Base-by-base conservation (phyloP, 1,140 invertebrate genomes). In the Listronotus bonariensis region DNA sequence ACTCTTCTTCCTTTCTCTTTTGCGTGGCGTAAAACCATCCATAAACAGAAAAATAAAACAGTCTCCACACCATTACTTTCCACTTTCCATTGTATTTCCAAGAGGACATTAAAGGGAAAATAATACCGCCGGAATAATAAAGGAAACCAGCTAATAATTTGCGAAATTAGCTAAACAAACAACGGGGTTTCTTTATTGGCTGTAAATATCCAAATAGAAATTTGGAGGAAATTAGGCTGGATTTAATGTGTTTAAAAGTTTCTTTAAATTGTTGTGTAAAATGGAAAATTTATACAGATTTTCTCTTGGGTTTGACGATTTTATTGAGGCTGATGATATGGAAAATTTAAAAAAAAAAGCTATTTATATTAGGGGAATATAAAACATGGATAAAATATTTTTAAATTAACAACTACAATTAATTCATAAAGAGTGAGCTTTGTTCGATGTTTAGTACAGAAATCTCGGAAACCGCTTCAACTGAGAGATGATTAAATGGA, bases 1-100 rank as follows among this genome's bases (percentile, higher is more conserved):
- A 43, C 38, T 55, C 43, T 41, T 51, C 9, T 18, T 43, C 20
- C 26, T 62, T 62, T 49, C 20, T 52, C 32, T 54, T 53, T 63
- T 55, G 11, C 51, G 31, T 32, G 18, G 9, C n/a, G 51, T 9
- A 18, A 20, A 55, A 48, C 51, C 34, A 32, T 9, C 60, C 51
- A 51, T 63, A 53, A 63, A 55, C 60, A 55, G 20, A 51, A 46
- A 63, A 63, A 63, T 63, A 63, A 63, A 63, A 62, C 49, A 63
- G 49, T 63, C 60, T 46, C 52, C 60, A 63, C 54, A 63, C 60
- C 60, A 63, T 63, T 63, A 63, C 52, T 55, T 63, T 63, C 60
- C 60, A 63, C 51, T 63, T 53, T 63, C 36, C 17, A 63, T 63
- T 63, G 52, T 63, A 55, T 45, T 53, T 42, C 36, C 40, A 53